Evolutionary conservation across 2,888 invertebrate species (phyloP), one percentile per base, ranked within the genome.

Genomic region (Liodrosophila aerea): DNA sequence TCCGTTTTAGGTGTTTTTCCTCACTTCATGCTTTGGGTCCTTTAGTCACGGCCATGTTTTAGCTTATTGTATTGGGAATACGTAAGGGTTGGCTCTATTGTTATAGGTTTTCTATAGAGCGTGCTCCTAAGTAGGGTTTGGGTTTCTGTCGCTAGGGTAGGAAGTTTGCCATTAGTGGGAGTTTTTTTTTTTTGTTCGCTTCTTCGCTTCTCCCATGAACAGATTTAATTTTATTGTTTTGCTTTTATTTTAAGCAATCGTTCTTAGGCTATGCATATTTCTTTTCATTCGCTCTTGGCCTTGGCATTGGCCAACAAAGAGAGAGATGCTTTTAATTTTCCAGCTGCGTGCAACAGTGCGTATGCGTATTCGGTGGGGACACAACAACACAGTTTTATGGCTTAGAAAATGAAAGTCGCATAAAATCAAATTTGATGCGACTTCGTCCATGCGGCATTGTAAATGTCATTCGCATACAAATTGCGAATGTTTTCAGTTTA

Each of bases 151-250:
- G 4, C 3, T 12, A 18, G 12, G 31, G 22, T 40, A 40, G 60
- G 59, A 57, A 58, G 61, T 70, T 67, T 80, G 73, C 73, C 76
- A 83, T 80, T 82, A 80, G 87, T 85, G 73, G 46, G 57, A 64
- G 57, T 62, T 66, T 81, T 67, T 56, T 61, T 60, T 64, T 77
- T 64, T 47, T 61, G 59, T 65, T n/a, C n/a, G 64, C 53, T 53
- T 64, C 77, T 69, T 50, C n/a, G n/a, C n/a, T n/a, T n/a, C n/a
- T n/a, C n/a, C 62, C 68, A 63, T 62, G 70, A 76, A 76, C 68
- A 78, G 81, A 86, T 87, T 87, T 87, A 86, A 87, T 86, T 87
- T 87, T 86, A 87, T 86, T 86, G 85, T 85, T 77, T 85, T 75
- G 74, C 75, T 58, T 76, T 68, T 57, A 69, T 80, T 66, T 7